These are phyloP conservation scores for Poeciliopsis infans DNA, from an alignment of 2,797 vertebrate species.

Conservation along the genomic window DNA sequence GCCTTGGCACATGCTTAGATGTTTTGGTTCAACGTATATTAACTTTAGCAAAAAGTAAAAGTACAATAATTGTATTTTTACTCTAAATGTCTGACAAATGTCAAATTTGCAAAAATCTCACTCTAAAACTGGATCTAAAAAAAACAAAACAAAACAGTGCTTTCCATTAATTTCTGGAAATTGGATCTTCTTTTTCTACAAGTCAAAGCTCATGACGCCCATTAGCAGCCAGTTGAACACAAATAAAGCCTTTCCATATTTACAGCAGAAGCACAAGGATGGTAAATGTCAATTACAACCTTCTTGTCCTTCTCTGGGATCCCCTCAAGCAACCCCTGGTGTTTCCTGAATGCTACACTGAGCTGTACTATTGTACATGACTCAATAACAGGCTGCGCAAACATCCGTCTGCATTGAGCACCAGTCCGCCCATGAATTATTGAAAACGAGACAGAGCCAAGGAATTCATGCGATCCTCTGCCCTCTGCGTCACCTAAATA, in stretches of 20 bases:
- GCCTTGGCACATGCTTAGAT: not conserved
- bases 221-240: not conserved
- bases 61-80: not conserved
- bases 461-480: conserved; percentile 65
- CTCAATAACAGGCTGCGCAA: conserved; percentile 16
- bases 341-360: conserved; percentile 21
- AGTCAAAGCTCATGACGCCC: not conserved
- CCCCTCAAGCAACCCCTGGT: not conserved
- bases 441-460: conserved; percentile 54
- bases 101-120: not conserved
- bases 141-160: no score
- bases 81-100: not conserved
- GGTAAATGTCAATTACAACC: not conserved
- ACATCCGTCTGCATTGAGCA: conserved; percentile 31
- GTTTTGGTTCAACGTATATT: not conserved
- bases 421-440: conserved; percentile 64
- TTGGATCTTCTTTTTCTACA: not conserved
- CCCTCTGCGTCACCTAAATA: conserved; percentile 58
- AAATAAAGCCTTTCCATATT: not conserved
- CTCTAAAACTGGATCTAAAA: not conserved
- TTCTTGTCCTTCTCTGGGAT: not conserved
- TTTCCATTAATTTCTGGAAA: not conserved
- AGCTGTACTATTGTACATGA: conserved; percentile 13
- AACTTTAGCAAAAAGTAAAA: not conserved
- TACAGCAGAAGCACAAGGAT: not conserved